Evolutionary conservation across 2,113 vertebrate species (phyloP), one percentile per base, ranked within the genome.

Genomic region (Pitta sordida): DNA sequence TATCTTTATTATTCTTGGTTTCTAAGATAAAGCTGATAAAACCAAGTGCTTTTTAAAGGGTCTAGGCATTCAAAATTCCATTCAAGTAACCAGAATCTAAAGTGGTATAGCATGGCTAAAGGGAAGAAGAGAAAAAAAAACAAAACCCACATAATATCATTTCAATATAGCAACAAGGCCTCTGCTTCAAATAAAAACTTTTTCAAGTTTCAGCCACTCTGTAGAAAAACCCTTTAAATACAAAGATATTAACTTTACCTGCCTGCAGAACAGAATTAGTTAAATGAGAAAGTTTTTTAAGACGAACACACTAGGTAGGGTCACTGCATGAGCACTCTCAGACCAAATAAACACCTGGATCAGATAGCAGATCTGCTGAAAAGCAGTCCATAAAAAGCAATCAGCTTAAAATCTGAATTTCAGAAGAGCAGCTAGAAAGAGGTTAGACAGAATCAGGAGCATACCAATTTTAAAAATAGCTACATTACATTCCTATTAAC

Each of bases 331-430:
- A 94, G 8, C 39, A 39, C 26, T 32, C 30, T 43, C 58, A 48
- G 49, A 64, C 14, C 43, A 90, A 29, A 56, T 18, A 20, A 77
- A 60, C 26, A 69, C 6, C 23, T 37, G 58, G 26, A 86, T 86
- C 63, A 64, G 21, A 46, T 6, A 4, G n/a, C 12, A 83, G 16
- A 43, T 16, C 63, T 69, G 53, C 76, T 88, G 16, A 65, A 76
- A 91, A 80, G 32, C 21, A 62, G 60, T 11, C 37, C 43, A 78
- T 9, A 36, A 49, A 84, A 84, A 56, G 2, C 12, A 76, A 52
- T n/a, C 69, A 52, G 36, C 15, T 86, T 83, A 77, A 91, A 83
- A 64, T 39, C 30, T 69, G 36, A 86, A 56, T 77, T 92, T 58
- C 36, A 68, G 36, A 69, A 83, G 9, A 80, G 23, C 7, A 92